Conservation (phyloP, 1,140 invertebrate species). For the Hetaerina americana region DNA sequence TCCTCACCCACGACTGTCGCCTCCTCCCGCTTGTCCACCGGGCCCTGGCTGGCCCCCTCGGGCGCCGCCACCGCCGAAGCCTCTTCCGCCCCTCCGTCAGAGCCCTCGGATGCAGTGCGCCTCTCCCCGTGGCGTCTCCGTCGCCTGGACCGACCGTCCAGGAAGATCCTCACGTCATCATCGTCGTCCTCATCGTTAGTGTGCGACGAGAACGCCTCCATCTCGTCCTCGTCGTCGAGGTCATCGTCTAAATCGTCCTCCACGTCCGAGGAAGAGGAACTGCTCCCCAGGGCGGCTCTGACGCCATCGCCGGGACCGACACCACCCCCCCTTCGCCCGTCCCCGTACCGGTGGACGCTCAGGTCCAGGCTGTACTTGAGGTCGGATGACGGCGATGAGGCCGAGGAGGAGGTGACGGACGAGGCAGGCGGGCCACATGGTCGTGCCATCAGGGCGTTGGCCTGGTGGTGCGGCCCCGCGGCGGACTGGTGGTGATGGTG, state of each 20-base stretch:
- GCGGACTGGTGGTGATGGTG: neutral
- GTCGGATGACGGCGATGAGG: constrained; percentile 25
- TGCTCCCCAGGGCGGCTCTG: constrained; percentile 16
- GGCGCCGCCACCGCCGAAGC: constrained; percentile 21
- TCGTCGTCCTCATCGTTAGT: constrained; percentile 35
- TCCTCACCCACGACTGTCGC: constrained; percentile 34
- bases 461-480: neutral
- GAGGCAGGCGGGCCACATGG: neutral
- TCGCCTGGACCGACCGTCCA: constrained; percentile 46
- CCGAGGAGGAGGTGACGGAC: constrained; percentile 1
- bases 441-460: neutral
- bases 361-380: constrained; percentile 52
- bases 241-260: neutral
- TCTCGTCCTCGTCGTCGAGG: neutral
- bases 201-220: constrained; percentile 15
- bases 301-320: constrained; percentile 19
- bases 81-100: constrained; percentile 5
- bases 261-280: constrained; percentile 2
- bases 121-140: constrained; percentile 45
- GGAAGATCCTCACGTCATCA: constrained; percentile 45
- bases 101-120: constrained; percentile 29
- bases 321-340: constrained; percentile 23
- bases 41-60: constrained; percentile 29
- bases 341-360: constrained; percentile 33
- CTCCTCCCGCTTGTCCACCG: constrained; percentile 31